These are phyloP conservation scores for Atta colombica DNA, from an alignment of 1,140 invertebrate species.

Conservation along the genomic window DNA sequence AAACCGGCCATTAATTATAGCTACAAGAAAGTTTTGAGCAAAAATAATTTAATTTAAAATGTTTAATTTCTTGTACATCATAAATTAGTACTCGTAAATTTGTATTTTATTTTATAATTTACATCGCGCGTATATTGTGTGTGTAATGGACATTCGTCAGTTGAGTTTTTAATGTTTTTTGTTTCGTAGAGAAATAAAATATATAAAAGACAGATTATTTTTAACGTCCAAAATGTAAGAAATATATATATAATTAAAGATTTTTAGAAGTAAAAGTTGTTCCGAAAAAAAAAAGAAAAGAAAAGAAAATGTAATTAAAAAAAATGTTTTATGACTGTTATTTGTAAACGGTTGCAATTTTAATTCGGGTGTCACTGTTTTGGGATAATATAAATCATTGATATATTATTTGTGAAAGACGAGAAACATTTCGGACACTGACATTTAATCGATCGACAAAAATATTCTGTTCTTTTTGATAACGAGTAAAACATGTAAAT, in stretches of 20 bases:
- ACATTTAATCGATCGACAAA: conserved; percentile 38
- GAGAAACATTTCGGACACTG: conserved; percentile 19
- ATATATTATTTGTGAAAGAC: conserved; percentile 44
- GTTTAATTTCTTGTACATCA: neutral
- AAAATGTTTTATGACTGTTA: neutral
- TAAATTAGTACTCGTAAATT: neutral
- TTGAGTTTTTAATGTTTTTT: conserved; percentile 6
- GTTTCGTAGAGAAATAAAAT: neutral
- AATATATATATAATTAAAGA: neutral
- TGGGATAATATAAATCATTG: conserved; percentile 15
- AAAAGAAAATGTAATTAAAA: neutral
- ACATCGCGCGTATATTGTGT: neutral
- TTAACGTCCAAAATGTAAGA: neutral
- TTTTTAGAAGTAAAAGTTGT: neutral
- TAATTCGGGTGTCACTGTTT: neutral
- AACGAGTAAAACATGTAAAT: conserved; percentile 48
- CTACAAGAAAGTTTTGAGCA: neutral
- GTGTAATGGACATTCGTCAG: neutral
- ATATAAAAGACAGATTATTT: neutral
- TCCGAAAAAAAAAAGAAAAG: neutral
- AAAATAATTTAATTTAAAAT: conserved; percentile 4
- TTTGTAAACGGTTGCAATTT: neutral
- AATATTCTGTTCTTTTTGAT: conserved; percentile 19
- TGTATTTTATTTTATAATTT: neutral
- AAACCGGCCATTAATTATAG: neutral